A percentile compares a stretch with the other conserved stretches of the same genome.
Evolutionary conservation across 1,140 invertebrate species (phyloP).

Genomic region (Coelopa frigida): DNA sequence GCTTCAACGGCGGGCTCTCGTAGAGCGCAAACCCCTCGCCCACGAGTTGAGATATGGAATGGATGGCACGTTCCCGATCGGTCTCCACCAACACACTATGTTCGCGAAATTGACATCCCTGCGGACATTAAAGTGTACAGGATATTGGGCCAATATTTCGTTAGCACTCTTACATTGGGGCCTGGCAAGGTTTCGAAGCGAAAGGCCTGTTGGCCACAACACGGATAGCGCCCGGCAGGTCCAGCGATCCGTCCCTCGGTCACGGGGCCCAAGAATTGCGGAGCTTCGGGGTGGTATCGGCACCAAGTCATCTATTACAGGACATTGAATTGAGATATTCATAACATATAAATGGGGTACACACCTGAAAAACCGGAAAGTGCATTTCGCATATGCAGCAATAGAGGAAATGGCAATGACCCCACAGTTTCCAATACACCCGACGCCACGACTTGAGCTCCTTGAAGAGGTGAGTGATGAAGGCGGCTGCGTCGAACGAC

Average conservation of each 20-base stretch:
- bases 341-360: background rate
- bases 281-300: slow-evolving; percentile 63
- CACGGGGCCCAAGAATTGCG: slow-evolving; percentile 69
- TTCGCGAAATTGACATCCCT: slow-evolving; percentile 43
- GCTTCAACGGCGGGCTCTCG: slow-evolving; percentile 26
- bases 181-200: slow-evolving; percentile 61
- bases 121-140: background rate
- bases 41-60: slow-evolving; percentile 37
- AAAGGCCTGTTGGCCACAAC: slow-evolving; percentile 76
- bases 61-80: slow-evolving; percentile 39
- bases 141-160: too few relatives aligned
- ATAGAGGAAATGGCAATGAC: slow-evolving; percentile 72
- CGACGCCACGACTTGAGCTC: slow-evolving; percentile 79
- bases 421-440: slow-evolving; percentile 91
- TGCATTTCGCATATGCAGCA: slow-evolving; percentile 67
- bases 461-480: slow-evolving; percentile 65
- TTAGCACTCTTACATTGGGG: slow-evolving; percentile 33
- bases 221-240: slow-evolving; percentile 68
- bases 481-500: slow-evolving; percentile 76
- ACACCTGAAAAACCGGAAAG: slow-evolving; percentile 63
- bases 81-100: slow-evolving; percentile 41
- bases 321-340: background rate
- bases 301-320: slow-evolving; percentile 62
- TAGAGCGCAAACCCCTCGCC: slow-evolving; percentile 31
- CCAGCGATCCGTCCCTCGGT: slow-evolving; percentile 51